Percentiles rank a stretch among this genome's conserved stretches.
These are phyloP conservation scores for Artibeus lituratus DNA, from an alignment of 2,797 vertebrate genomes.

Conservation along the genomic window DNA sequence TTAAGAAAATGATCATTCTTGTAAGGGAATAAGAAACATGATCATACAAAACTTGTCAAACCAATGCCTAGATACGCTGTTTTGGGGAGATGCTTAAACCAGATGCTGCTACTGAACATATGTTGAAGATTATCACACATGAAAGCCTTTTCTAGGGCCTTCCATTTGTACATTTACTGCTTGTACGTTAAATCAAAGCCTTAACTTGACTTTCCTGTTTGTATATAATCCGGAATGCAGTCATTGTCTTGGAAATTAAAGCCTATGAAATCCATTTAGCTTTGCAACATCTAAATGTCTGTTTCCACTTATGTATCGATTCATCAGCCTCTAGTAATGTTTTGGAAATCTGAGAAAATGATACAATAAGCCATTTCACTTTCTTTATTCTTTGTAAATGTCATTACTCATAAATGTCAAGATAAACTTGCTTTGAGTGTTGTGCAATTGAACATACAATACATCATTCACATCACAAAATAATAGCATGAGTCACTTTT, in stretches of 20 bases:
- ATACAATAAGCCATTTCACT: slow-evolving; percentile 23
- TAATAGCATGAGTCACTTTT: neutral
- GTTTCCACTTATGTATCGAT: slow-evolving; percentile 4
- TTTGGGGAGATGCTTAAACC: neutral
- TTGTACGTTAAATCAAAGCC: neutral
- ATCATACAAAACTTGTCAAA: slow-evolving; percentile 18
- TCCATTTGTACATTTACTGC: neutral
- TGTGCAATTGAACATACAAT: slow-evolving; percentile 29
- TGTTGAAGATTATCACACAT: slow-evolving; percentile 43
- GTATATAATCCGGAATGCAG: neutral
- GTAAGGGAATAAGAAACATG: neutral
- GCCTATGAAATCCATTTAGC: neutral
- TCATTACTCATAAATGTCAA: slow-evolving; percentile 54
- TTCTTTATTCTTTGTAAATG: slow-evolving; percentile 50
- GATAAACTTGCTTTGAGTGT: slow-evolving; percentile 2
- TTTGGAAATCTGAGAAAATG: slow-evolving; percentile 25
- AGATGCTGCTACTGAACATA: neutral
- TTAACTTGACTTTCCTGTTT: neutral
- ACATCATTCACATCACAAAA: slow-evolving; percentile 49
- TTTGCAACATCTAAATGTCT: slow-evolving; percentile 23
- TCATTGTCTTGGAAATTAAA: neutral
- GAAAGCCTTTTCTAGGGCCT: neutral
- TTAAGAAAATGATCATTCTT: slow-evolving; percentile 9
- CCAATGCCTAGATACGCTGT: neutral
- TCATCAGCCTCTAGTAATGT: neutral